Percentiles rank a stretch among this genome's conserved stretches.
These are phyloP conservation scores for Chlamydotis undulata DNA, from an alignment of 2,113 vertebrate species.

Conservation along the genomic window DNA sequence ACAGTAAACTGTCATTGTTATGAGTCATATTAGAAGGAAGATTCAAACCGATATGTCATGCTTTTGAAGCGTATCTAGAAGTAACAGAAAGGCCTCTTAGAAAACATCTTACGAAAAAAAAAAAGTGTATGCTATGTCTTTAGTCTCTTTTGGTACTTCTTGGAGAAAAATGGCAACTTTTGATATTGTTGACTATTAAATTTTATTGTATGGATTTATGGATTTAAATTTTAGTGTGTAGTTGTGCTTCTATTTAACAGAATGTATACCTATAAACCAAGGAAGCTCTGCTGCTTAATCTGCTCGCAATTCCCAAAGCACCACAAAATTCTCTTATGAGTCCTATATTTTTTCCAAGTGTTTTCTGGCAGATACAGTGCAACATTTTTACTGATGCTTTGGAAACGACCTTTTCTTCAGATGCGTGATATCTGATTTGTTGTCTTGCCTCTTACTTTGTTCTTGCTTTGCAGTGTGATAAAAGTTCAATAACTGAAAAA, in stretches of 20 bases:
- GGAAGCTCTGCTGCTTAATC: constrained; percentile 14
- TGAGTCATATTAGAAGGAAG: background rate
- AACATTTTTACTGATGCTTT: background rate
- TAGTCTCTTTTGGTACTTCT: constrained; percentile 2
- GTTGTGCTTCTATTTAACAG: constrained; percentile 32
- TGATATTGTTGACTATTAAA: background rate
- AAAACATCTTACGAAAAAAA: background rate
- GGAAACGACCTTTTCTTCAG: background rate
- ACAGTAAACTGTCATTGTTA: background rate
- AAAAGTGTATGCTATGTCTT: background rate
- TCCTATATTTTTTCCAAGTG: background rate
- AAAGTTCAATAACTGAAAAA: background rate
- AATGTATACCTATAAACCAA: constrained; percentile 32
- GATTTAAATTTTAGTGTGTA: constrained; percentile 29
- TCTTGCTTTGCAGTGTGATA: background rate
- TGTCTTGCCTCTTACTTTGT: background rate
- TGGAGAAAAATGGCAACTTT: background rate
- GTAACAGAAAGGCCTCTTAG: background rate
- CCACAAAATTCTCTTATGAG: constrained; percentile 15
- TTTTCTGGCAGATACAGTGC: background rate
- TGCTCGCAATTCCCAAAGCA: background rate
- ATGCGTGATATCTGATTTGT: background rate
- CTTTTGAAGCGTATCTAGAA: background rate
- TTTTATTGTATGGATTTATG: constrained; percentile 38
- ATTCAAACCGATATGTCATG: background rate